Percentiles rank a stretch among this genome's conserved stretches.
These are phyloP conservation scores for Passer domesticus DNA, from an alignment of 2,113 vertebrate genomes.

Conservation along the genomic window DNA sequence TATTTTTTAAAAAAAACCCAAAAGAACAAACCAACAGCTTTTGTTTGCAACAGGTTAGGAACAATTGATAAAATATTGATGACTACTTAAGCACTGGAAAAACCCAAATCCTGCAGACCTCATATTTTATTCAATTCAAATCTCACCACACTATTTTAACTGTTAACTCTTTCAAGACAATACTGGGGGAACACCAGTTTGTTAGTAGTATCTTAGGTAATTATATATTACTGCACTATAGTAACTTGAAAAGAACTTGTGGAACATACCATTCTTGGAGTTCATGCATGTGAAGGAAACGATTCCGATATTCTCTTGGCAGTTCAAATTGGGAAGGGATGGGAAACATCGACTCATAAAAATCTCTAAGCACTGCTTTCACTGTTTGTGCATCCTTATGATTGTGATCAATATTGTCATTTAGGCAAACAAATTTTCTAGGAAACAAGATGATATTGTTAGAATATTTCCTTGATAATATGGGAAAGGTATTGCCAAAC, in stretches of 20 bases:
- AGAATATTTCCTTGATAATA: neutral
- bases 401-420: constrained; percentile 97
- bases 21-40: neutral
- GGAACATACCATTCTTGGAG: constrained; percentile 90
- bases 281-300: constrained; percentile 94
- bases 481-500: neutral
- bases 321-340: constrained; percentile 94
- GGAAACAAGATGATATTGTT: neutral
- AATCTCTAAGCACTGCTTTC: constrained; percentile 95
- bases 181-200: neutral
- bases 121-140: neutral
- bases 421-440: constrained; percentile 98
- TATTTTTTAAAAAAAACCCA: neutral
- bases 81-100: neutral
- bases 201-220: neutral
- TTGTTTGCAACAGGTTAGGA: neutral
- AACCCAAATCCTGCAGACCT: neutral
- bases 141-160: neutral
- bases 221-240: neutral
- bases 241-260: neutral
- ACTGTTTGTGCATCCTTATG: constrained; percentile 96
- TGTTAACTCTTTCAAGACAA: neutral
- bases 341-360: constrained; percentile 98
- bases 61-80: neutral
- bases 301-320: constrained; percentile 93